Conservation (phyloP, 2,797 vertebrate species). For the Delichon dasypus region DNA sequence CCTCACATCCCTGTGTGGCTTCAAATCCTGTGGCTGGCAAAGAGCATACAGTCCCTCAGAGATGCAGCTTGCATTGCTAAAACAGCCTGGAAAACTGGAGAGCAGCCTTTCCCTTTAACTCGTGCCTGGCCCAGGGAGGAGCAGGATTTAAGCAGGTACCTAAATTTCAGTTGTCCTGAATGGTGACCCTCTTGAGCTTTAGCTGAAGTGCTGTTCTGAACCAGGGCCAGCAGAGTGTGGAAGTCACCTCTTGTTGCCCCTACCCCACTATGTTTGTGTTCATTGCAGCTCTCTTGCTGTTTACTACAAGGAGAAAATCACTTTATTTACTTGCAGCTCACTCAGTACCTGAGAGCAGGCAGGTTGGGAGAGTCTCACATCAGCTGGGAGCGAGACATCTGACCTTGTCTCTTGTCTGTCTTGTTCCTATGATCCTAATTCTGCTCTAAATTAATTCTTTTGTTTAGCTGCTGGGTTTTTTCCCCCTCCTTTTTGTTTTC, state of each 20-base stretch:
- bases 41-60: not conserved
- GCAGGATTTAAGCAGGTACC: not conserved
- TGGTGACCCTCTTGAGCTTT: not conserved
- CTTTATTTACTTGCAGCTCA: not conserved
- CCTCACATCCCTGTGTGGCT: not conserved
- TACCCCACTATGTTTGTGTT: not conserved
- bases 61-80: not conserved
- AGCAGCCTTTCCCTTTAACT: not conserved
- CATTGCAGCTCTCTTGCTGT: not conserved
- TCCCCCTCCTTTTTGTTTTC: constrained; percentile 14
- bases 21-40: not conserved
- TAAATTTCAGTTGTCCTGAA: not conserved
- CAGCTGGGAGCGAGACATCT: constrained; percentile 10
- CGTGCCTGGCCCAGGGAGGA: not conserved
- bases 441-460: constrained; percentile 59
- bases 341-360: not conserved
- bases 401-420: constrained; percentile 17
- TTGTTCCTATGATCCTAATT: constrained; percentile 37
- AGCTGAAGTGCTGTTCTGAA: constrained; percentile 10
- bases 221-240: not conserved
- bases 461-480: constrained; percentile 30
- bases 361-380: not conserved
- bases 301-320: not conserved
- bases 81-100: not conserved
- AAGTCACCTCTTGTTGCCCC: not conserved